A percentile compares a stretch with the other conserved stretches of the same genome.
phyloP scores from a whole-genome alignment of 2,113 vertebrate genomes.

The Corythoichthys haematopterus region DNA sequence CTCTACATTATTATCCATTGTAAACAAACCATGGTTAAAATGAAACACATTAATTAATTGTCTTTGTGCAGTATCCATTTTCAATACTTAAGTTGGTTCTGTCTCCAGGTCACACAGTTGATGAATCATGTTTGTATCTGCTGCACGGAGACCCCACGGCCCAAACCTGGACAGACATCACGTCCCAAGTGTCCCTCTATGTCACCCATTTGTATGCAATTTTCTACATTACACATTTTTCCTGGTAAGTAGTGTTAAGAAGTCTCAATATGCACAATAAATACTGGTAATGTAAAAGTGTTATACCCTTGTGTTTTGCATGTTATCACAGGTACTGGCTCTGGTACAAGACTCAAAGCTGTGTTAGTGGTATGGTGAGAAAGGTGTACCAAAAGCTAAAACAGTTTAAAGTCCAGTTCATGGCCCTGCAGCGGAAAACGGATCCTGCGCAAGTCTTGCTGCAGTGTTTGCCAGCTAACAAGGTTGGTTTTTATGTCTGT shows the following conservation, averaged over 20 bases:
- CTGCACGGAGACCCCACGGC: conserved; percentile 79
- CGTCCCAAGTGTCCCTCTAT: conserved; percentile 78
- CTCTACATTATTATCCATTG: neutral
- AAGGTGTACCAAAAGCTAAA: conserved; percentile 86
- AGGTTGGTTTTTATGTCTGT: conserved; percentile 64
- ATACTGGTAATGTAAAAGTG: neutral
- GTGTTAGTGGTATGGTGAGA: conserved; percentile 80
- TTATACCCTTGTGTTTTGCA: conserved; percentile 15
- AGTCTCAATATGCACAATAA: neutral
- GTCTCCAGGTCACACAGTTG: conserved; percentile 77
- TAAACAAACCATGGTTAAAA: neutral
- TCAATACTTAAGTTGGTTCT: neutral
- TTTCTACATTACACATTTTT: conserved; percentile 90
- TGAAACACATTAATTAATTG: neutral
- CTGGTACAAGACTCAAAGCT: conserved; percentile 88
- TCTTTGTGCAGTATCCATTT: neutral
- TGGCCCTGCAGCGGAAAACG: conserved; percentile 84
- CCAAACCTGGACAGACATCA: conserved; percentile 88
- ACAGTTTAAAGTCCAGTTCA: conserved; percentile 88
- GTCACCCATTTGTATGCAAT: conserved; percentile 85
- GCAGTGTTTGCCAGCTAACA: conserved; percentile 85
- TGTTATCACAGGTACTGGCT: conserved; percentile 86
- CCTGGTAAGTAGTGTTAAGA: conserved; percentile 77
- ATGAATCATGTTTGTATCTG: conserved; percentile 77
- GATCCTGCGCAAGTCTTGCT: conserved; percentile 89